Percentiles rank a stretch among this genome's conserved stretches.
These are phyloP conservation scores for Hirundichthys speculiger DNA, from an alignment of 2,113 vertebrate species.

Conservation along the genomic window DNA sequence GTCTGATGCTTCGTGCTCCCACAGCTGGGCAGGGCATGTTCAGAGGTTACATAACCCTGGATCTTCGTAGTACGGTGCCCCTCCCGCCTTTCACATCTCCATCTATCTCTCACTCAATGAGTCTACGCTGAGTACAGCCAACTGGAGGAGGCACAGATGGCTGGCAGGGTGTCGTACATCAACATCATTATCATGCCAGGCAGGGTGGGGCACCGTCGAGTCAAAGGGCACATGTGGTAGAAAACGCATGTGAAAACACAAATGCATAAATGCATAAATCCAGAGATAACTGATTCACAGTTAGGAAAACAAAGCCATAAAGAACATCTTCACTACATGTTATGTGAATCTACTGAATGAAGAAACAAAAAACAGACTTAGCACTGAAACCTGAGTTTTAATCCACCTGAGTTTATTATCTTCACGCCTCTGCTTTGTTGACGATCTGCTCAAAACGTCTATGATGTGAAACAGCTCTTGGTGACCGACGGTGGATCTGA, in stretches of 20 bases:
- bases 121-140: background rate
- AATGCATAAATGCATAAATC: too few relatives aligned
- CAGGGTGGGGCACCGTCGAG: background rate
- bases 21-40: slow-evolving; percentile 29
- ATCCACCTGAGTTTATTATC: background rate
- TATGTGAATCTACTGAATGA: too few relatives aligned
- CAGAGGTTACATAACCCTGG: slow-evolving; percentile 65
- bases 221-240: slow-evolving; percentile 12
- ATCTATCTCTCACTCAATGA: slow-evolving; percentile 3
- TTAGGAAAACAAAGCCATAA: too few relatives aligned
- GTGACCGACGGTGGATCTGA: slow-evolving; percentile 17
- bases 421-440: background rate
- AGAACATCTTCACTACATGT: too few relatives aligned
- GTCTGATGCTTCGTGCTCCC: slow-evolving; percentile 1
- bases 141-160: slow-evolving; percentile 64
- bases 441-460: slow-evolving; percentile 21
- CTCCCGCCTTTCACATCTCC: slow-evolving; percentile 17
- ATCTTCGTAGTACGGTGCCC: slow-evolving; percentile 34
- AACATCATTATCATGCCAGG: slow-evolving; percentile 5
- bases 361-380: background rate
- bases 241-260: too few relatives aligned
- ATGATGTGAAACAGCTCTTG: slow-evolving; percentile 52
- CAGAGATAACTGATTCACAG: too few relatives aligned
- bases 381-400: background rate
- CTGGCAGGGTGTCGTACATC: slow-evolving; percentile 16